A percentile compares a stretch with the other conserved stretches of the same genome.
These are phyloP conservation scores for Myxocyprinus asiaticus DNA, from an alignment of 2,113 vertebrate genomes.

Conservation along the genomic window DNA sequence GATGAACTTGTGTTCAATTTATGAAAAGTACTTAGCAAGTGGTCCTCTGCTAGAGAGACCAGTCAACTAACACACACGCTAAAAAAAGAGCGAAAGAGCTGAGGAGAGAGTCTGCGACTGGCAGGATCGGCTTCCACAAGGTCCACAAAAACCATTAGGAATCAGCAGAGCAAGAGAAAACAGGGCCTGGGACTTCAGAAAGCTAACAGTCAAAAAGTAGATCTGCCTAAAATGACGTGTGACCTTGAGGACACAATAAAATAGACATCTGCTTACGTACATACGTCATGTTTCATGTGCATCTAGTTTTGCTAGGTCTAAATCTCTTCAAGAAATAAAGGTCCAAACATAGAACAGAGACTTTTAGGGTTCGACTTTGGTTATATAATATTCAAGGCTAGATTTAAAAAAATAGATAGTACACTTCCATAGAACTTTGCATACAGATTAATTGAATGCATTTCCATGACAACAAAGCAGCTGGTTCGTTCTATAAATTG, in stretches of 20 bases:
- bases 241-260: conserved; percentile 73
- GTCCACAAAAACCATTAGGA: conserved; percentile 29
- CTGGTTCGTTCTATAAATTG: conserved; percentile 66
- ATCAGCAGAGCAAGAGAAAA: conserved; percentile 43
- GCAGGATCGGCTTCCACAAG: conserved; percentile 18
- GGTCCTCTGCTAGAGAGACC: conserved; percentile 28
- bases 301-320: conserved; percentile 69
- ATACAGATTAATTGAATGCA: conserved; percentile 78
- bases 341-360: conserved; percentile 50
- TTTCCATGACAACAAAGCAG: conserved; percentile 75
- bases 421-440: conserved; percentile 79
- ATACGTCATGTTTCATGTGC: conserved; percentile 70
- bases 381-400: conserved; percentile 83
- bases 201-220: conserved; percentile 78
- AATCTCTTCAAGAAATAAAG: conserved; percentile 67
- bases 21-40: conserved; percentile 37
- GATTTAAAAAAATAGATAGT: conserved; percentile 81
- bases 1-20: conserved; percentile 25
- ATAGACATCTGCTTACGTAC: conserved; percentile 76
- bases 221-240: conserved; percentile 62
- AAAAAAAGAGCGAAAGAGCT: conserved; percentile 1
- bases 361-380: conserved; percentile 79
- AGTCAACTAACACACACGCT: conserved; percentile 28
- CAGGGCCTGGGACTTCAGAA: conserved; percentile 54
- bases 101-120: conserved; percentile 33